Evolutionary conservation across 2,797 vertebrate genomes (phyloP), one percentile per base, ranked within the genome.

Genomic region (Thunnus albacares): DNA sequence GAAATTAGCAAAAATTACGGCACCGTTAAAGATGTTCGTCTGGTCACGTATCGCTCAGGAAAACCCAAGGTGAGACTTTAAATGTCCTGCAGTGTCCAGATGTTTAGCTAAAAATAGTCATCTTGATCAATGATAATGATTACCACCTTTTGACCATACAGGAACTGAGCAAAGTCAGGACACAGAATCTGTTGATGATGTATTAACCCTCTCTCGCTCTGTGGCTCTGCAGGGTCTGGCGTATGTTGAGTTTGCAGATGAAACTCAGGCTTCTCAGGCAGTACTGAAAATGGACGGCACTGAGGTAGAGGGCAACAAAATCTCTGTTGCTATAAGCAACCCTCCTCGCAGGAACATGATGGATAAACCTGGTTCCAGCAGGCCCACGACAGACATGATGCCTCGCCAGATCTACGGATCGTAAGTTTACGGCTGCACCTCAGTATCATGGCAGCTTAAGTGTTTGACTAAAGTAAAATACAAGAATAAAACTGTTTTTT

Each of bases 321-420:
- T 99, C 82, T 95, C 97, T 14, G 98, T 99, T 71, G 97, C 97
- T 1, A 99, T 99, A 84, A 99, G 98, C 80, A 99, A 99, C 77
- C 98, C 98, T 0, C 98, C 98, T 0, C 90, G 95, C 20, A 96
- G 98, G 67, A 97, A 91, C 64, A 30, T 72, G 0, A 67, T 78
- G 0, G 96, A 97, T 3, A 95, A 91, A 58, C 71, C 94, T 0
- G 95, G 96, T 61, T 80, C 92, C 0, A 84, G 90, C 83, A 92
- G 84, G 41, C 8, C 90, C 0, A 47, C 35, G 33, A 75, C 91
- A 1, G 55, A 95, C 17, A n/a, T 81, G 6, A 80, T 89, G 17
- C 94, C 96, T 0, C 94, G 96, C 1, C 97, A 96, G 83, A 49
- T 80, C 1, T 97, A 96, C 0, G 97, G 97, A 93, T 91, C 95